Base-by-base conservation (phyloP, 2,113 vertebrate genomes). In the Lagopus leucura region DNA sequence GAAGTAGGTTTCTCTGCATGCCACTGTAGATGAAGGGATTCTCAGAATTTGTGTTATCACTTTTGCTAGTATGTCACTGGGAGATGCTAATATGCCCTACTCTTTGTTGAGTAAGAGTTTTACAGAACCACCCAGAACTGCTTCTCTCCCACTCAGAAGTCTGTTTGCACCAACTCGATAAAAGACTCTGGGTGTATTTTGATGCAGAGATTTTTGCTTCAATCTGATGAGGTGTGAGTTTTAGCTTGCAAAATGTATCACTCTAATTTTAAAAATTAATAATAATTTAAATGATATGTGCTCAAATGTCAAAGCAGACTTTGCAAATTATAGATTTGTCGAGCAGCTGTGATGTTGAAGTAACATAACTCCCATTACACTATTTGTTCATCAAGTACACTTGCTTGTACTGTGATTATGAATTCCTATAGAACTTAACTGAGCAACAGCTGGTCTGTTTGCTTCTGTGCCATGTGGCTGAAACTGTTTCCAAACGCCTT, bases 51-150 rank as follows among this genome's bases (percentile, higher is more conserved):
- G n/a, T 54, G 57, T 65, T 28, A 0, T 90, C 27, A 25, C 38
- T 96, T 92, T 73, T 79, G 55, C n/a, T 10, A 82, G 48, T 89
- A 66, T 67, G 34, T 93, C 77, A 72, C 88, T 52, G n/a, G 71
- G 61, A 94, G 71, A 95, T 93, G 79, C 75, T 97, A 90, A 72
- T 92, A 92, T 30, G 76, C 92, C 77, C 86, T 94, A 94, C 88
- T 25, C 43, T 97, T 96, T 96, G 90, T 95, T 77, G 93, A 87
- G 43, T 52, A 91, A 85, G 79, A 95, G 95, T 87, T 94, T 89
- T 93, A 69, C 78, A 79, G 89, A 70, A 82, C 55, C 91, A 89
- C 60, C 63, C 77, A 95, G 69, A 71, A 61, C 83, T 96, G 69
- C 82, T 83, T 54, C 42, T 81, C 70, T 79, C 61, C 78, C 63